Percentiles rank a stretch among this genome's conserved stretches.
Conservation (phyloP, 2,113 vertebrate species). For the Odontophorus gujanensis region DNA sequence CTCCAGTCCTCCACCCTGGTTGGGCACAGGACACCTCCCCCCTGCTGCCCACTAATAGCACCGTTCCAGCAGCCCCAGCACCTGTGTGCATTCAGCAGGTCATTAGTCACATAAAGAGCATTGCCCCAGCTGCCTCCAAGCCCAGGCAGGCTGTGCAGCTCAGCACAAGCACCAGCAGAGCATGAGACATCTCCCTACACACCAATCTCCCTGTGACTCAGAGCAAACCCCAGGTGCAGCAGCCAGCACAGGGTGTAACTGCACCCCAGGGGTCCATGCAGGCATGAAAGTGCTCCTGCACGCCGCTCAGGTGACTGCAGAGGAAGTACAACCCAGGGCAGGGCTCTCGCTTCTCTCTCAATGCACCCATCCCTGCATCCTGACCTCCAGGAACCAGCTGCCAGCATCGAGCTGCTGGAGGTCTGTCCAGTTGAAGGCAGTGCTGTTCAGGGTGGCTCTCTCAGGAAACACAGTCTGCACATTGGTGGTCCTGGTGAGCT, state of each 20-base stretch:
- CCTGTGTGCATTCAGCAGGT: neutral
- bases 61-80: neutral
- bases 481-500: constrained; percentile 88
- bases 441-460: constrained; percentile 50
- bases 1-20: neutral
- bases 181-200: neutral
- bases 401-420: constrained; percentile 87
- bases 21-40: neutral
- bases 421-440: constrained; percentile 81
- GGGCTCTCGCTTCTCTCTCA: neutral
- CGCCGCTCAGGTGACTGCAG: neutral
- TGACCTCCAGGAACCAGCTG: constrained; percentile 93
- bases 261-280: neutral
- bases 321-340: neutral
- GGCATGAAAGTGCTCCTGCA: neutral
- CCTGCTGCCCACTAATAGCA: neutral
- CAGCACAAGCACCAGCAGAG: neutral
- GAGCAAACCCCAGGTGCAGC: constrained; percentile 30
- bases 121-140: constrained; percentile 27
- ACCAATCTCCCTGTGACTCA: constrained; percentile 1
- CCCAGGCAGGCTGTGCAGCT: constrained; percentile 38
- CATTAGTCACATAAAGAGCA: constrained; percentile 4
- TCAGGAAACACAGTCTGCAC: constrained; percentile 77
- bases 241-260: neutral
- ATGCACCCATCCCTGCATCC: neutral